Evolutionary conservation across 2,113 vertebrate species (phyloP), one percentile per base, ranked within the genome.

Genomic region (Catharus bicknelli): DNA sequence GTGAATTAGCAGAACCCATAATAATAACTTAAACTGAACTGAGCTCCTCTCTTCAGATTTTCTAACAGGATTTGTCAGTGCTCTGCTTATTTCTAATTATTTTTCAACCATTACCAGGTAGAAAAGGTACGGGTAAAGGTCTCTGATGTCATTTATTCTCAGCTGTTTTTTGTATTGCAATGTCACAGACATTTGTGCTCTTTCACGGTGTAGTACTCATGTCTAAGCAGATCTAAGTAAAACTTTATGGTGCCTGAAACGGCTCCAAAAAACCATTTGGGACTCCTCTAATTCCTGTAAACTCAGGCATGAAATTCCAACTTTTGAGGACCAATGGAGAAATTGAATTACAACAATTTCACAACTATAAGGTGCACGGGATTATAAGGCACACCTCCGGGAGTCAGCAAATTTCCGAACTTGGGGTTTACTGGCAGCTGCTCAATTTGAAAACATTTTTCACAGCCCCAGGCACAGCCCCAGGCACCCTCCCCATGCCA

Each of bases 111-210:
- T 38, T 10, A 54, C 23, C 16, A 62, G 7, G 11, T 55, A 63
- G 7, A 7, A 70, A 86, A 88, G 20, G 9, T 78, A 34, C 7
- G 13, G 16, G 4, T 58, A 59, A 69, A 62, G 2, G 22, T 55
- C 69, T 75, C 53, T 75, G 36, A 40, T 53, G 9, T 48, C 5
- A 25, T 67, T 47, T 84, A 4, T 55, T 63, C 53, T 87, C 40
- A 57, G 54, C 6, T 0, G 0, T 32, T 1, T 1, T 50, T 61
- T 4, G 0, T 22, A 61, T 23, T 57, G 27, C 50, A 68, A 18
- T 78, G 38, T 22, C 58, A 47, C 55, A 72, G 63, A 42, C 34
- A 25, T 84, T 53, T 48, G 57, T 1, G 10, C 26, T 51, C 30
- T 59, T 74, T 48, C 8, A 3, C 7, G 2, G 48, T 13, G 14